Percentiles rank a stretch among this genome's conserved stretches.
Conservation (phyloP, 2,797 vertebrate species). For the Ceryle rudis region DNA sequence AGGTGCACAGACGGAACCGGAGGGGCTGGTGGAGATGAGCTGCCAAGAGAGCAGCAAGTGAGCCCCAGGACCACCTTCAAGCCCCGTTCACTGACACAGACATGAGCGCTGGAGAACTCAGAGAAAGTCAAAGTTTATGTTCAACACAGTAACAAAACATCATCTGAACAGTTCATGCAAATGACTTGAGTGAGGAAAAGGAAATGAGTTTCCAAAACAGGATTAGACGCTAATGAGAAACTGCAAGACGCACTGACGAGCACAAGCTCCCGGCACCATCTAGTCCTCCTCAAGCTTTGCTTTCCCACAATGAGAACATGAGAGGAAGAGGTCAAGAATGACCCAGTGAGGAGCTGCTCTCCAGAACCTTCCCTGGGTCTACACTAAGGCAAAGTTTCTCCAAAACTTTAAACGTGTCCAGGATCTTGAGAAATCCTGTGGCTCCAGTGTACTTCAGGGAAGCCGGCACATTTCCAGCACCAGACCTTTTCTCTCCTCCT, state of each 20-base stretch:
- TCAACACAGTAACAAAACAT: neutral
- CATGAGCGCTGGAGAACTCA: accelerated
- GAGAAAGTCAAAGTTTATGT: neutral
- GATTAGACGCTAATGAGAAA: neutral
- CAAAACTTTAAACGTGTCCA: neutral
- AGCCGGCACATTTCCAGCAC: accelerated
- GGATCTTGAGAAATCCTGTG: neutral
- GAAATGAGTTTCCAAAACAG: conserved; percentile 2
- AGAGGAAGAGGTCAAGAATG: neutral
- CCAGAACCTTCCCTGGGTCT: neutral
- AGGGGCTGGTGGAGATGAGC: neutral
- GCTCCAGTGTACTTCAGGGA: neutral
- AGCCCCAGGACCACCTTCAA: neutral
- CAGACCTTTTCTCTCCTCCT: neutral
- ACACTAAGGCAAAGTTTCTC: neutral
- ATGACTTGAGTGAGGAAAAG: neutral
- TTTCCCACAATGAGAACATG: neutral
- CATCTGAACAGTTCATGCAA: neutral
- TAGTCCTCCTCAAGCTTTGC: neutral
- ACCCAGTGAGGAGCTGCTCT: neutral
- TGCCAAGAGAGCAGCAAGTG: neutral
- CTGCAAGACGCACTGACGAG: accelerated
- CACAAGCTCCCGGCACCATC: neutral
- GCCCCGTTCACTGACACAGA: neutral
- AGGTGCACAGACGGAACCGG: neutral